Base-by-base conservation (phyloP, 2,113 vertebrate genomes). In the Ammospiza nelsoni region DNA sequence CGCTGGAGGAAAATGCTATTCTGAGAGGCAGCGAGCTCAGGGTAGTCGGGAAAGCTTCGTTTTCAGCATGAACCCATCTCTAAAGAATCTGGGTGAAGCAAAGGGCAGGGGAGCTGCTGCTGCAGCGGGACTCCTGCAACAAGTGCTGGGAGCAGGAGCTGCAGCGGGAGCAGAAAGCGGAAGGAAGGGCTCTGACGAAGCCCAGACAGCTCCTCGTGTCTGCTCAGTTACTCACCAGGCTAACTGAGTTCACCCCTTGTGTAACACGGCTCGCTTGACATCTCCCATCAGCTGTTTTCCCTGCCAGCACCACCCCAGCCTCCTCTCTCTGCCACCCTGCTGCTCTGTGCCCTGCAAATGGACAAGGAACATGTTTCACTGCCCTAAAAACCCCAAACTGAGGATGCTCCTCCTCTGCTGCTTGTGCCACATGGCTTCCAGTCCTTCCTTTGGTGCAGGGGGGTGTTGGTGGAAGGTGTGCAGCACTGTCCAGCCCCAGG, bases 161-260 rank as follows among this genome's bases (percentile, higher is more conserved):
- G 1, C 44, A 1, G 75, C 0, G 25, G 81, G 88, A 59, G 81
- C 86, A 85, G 79, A 72, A 90, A 89, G 75, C 52, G 48, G 95
- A 95, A 89, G 96, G 92, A 96, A 96, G 57, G 80, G 73, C 59
- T 62, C 84, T 86, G 55, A 93, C 14, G 16, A 51, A 87, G 84
- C 81, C 87, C 86, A 93, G 92, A 80, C 63, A 23, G 84, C 74
- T 95, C 90, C 90, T 96, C 24, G 11, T 69, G 89, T 76, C 91
- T 96, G 78, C 89, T 87, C 84, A 68, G 55, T 95, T 96, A 89
- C 90, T 96, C 94, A 94, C 87, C 1, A 1, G 80, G 85, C 68
- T 88, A 59, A 61, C 69, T 2, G 90, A 88, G 92, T 87, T 95
- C 89, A 85, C 7, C n/a, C 80, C 88, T 96, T 92, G 82, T 90